phyloP scores from a whole-genome alignment of 1,140 invertebrate species.

The Steinernema feltiae region DNA sequence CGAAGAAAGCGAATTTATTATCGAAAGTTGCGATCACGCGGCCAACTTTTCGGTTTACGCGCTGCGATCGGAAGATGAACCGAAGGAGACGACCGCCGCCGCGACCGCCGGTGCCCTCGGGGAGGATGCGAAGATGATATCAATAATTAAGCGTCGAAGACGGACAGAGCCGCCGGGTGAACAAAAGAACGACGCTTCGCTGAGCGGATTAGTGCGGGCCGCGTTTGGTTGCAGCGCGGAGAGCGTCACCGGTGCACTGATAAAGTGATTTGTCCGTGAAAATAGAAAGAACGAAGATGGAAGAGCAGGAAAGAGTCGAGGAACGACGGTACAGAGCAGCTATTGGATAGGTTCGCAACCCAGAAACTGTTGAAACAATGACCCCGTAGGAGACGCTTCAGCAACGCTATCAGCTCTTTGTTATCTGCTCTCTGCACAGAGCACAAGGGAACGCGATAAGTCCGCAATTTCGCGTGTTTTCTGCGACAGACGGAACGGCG shows the following conservation, averaged over 20 bases:
- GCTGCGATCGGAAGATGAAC: background rate
- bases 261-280: slow-evolving; percentile 9
- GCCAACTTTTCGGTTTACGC: background rate
- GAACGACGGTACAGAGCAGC: too few species aligned
- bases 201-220: slow-evolving; percentile 12
- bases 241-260: background rate
- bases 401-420: too few species aligned
- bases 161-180: background rate
- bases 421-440: too few species aligned
- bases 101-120: background rate
- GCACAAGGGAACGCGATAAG: too few species aligned
- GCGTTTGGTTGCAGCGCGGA: background rate
- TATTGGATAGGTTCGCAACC: too few species aligned
- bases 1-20: slow-evolving; percentile 1
- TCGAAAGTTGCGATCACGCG: slow-evolving; percentile 4
- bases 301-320: too few species aligned
- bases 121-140: slow-evolving; percentile 1
- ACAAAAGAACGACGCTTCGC: background rate
- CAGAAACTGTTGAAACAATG: too few species aligned
- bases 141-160: background rate
- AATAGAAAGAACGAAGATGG: too few species aligned
- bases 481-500: too few species aligned
- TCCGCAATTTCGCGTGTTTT: too few species aligned
- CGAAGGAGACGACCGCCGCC: background rate
- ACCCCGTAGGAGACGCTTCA: too few species aligned